A percentile compares a stretch with the other conserved stretches of the same genome.
phyloP scores from a whole-genome alignment of 1,140 invertebrate species.

The Neodiprion fabricii region DNA sequence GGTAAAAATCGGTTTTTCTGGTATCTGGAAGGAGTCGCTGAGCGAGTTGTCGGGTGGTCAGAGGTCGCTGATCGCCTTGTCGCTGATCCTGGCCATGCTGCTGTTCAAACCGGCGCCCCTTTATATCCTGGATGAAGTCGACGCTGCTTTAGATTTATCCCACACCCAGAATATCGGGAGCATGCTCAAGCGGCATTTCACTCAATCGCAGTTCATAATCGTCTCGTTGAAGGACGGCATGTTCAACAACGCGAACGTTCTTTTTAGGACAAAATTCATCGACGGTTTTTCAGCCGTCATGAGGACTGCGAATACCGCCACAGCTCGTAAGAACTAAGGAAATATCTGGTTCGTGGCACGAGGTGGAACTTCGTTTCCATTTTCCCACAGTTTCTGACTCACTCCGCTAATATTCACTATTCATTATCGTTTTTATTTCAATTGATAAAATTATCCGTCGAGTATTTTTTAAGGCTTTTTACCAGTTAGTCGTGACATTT shows the following conservation, averaged over 20 bases:
- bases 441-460: too few species aligned
- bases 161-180: conserved; percentile 99
- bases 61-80: conserved; percentile 94
- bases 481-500: too few species aligned
- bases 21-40: conserved; percentile 95
- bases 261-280: conserved; percentile 94
- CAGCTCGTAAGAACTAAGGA: too few species aligned
- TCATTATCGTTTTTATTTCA: too few species aligned
- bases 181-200: conserved; percentile 95
- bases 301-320: conserved; percentile 62
- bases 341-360: too few species aligned
- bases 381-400: too few species aligned
- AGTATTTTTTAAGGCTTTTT: too few species aligned
- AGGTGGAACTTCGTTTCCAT: too few species aligned
- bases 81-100: conserved; percentile 94
- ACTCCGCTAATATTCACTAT: too few species aligned
- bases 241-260: conserved; percentile 99
- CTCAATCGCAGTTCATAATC: conserved; percentile 96
- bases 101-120: conserved; percentile 97
- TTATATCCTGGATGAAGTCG: conserved; percentile 99
- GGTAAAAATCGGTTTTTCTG: conserved; percentile 92
- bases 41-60: conserved; percentile 97
- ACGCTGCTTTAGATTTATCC: conserved; percentile 96
- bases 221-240: conserved; percentile 99
- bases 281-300: conserved; percentile 94